Evolutionary conservation across 2,797 vertebrate genomes (phyloP), one percentile per base, ranked within the genome.

Genomic region (Diplodus sargus): DNA sequence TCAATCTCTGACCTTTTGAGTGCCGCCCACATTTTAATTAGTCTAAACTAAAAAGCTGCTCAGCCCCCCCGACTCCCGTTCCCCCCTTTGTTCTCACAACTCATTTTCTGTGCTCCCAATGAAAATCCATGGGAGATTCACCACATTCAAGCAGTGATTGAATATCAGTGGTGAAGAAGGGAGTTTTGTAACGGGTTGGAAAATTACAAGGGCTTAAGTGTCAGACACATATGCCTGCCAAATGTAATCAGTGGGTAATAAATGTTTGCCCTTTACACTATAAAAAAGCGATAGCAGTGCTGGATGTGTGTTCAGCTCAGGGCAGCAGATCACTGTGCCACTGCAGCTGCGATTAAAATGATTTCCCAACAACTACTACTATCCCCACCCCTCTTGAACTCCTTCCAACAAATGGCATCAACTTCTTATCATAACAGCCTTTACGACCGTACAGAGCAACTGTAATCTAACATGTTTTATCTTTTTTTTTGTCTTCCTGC

Each of bases 221-320:
- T 92, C 88, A 90, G 87, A 86, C 88, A 90, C 86, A 87, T 89
- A 91, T 90, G 89, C 86, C 82, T 91, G 91, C 93, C 92, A 92
- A 92, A 90, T 87, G 89, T 89, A 93, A 94, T 93, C 89, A 92
- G 84, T 75, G 85, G 65, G 73, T 91, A 90, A 94, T 93, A 89
- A 89, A 92, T 89, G 86, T 89, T 91, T 93, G 92, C 90, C 91
- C 92, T 94, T 93, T 93, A 88, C 87, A 80, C 85, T 64, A 67
- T 88, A 85, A 87, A 34, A 86, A 90, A 85, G 83, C 79, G 80
- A 70, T 7, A 51, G 72, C 79, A 43, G 83, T 15, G 8, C 75
- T 83, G 76, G 81, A 86, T 91, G 84, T 85, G 83, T 71, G 83
- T 69, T 82, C 83, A 39, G 78, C 76, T 82, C 79, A 76, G 74